phyloP scores from a whole-genome alignment of 2,888 invertebrate species.

The Pocota personata region DNA sequence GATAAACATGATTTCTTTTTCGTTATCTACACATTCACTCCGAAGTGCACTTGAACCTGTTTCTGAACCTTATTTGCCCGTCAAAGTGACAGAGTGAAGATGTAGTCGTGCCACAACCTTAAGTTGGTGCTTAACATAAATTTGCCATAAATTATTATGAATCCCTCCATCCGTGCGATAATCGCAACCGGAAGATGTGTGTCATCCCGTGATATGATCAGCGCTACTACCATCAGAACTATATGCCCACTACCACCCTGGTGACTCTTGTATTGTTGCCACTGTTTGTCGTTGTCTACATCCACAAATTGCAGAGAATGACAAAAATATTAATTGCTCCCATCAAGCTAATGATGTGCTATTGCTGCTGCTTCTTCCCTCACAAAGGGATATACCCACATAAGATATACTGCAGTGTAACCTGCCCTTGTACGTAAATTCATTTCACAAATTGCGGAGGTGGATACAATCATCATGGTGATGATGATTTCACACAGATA shows the following conservation, averaged over 20 bases:
- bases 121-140: conserved; percentile 64
- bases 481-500: conserved; percentile 45
- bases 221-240: not conserved
- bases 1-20: conserved; percentile 54
- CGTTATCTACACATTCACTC: conserved; percentile 49
- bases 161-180: conserved; percentile 39
- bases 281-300: conserved; percentile 6
- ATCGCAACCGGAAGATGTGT: conserved; percentile 65
- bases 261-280: not conserved
- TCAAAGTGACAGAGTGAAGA: conserved; percentile 44
- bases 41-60: conserved; percentile 69
- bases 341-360: conserved; percentile 60
- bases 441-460: conserved; percentile 48
- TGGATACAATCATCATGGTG: conserved; percentile 33
- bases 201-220: conserved; percentile 37
- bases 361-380: conserved; percentile 16
- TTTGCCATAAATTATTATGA: conserved; percentile 63
- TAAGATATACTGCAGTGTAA: not conserved
- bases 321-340: conserved; percentile 72
- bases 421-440: conserved; percentile 54
- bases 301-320: conserved; percentile 24
- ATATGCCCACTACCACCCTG: conserved; percentile 12
- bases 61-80: conserved; percentile 46
- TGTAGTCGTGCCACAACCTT: conserved; percentile 51
- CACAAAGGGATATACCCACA: conserved; percentile 2